A percentile compares a stretch with the other conserved stretches of the same genome.
Conservation (phyloP, 1,140 invertebrate species). For the Drosophila obscura region DNA sequence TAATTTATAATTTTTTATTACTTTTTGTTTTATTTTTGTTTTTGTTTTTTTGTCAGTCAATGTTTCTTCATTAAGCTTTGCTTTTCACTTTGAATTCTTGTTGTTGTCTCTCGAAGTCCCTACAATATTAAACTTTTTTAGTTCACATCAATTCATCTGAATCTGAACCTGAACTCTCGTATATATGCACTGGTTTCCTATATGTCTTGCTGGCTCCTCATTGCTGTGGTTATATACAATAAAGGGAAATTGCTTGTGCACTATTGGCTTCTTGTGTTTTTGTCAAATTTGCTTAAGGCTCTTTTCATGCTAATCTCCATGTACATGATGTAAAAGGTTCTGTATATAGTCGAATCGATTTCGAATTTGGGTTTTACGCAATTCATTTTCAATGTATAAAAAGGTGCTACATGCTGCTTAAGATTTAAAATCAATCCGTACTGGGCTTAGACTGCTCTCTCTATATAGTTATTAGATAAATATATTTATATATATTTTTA, state of each 20-base stretch:
- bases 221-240: slow-evolving; percentile 30
- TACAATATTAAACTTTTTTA: slow-evolving; percentile 38
- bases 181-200: slow-evolving; percentile 39
- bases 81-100: slow-evolving; percentile 66
- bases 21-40: slow-evolving; percentile 30
- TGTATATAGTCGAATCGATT: slow-evolving; percentile 20
- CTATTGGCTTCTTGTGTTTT: slow-evolving; percentile 4
- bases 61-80: slow-evolving; percentile 80
- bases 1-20: slow-evolving; percentile 52
- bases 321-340: slow-evolving; percentile 46
- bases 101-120: slow-evolving; percentile 34
- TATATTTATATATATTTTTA: slow-evolving; percentile 53
- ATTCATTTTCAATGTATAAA: slow-evolving; percentile 62
- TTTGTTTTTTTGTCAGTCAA: slow-evolving; percentile 69
- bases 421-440: slow-evolving; percentile 73
- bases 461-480: slow-evolving; percentile 66
- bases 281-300: neutral
- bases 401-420: slow-evolving; percentile 66
- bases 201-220: slow-evolving; percentile 15
- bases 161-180: slow-evolving; percentile 13
- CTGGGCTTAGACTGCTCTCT: slow-evolving; percentile 56
- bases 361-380: slow-evolving; percentile 38
- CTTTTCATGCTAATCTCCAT: neutral
- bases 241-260: slow-evolving; percentile 17
- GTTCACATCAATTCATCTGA: slow-evolving; percentile 50